Conservation (phyloP, 2,113 vertebrate species). For the Limanda limanda region DNA sequence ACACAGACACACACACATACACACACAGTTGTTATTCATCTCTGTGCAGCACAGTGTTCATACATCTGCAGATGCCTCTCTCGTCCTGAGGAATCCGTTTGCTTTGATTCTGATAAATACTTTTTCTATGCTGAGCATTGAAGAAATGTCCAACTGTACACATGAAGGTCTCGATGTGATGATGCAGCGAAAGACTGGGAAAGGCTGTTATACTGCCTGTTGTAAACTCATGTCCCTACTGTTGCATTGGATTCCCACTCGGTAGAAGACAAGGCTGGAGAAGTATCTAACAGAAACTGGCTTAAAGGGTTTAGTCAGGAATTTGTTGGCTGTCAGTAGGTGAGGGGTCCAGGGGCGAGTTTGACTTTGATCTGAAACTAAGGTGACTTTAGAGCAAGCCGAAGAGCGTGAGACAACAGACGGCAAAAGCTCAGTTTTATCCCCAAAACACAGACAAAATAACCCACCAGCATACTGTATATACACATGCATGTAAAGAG, state of each 20-base stretch:
- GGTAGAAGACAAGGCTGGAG: constrained; percentile 54
- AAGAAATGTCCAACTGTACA: constrained; percentile 1
- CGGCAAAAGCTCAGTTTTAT: constrained; percentile 22
- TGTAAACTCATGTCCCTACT: constrained; percentile 24
- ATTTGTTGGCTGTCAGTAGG: constrained; percentile 78
- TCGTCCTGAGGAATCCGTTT: not conserved
- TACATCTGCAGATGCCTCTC: not conserved
- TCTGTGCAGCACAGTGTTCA: not conserved
- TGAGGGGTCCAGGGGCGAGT: constrained; percentile 65
- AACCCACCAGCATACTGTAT: not conserved
- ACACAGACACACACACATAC: not conserved
- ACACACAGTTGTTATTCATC: constrained; percentile 14
- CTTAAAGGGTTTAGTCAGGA: constrained; percentile 76
- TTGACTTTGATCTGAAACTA: constrained; percentile 75
- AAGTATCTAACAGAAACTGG: constrained; percentile 58
- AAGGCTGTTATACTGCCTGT: constrained; percentile 28
- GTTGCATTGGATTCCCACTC: constrained; percentile 35
- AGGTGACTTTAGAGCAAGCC: constrained; percentile 53
- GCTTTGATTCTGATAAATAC: constrained; percentile 22
- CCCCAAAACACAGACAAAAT: constrained; percentile 26
- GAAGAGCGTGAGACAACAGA: constrained; percentile 55
- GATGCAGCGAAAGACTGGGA: not conserved
- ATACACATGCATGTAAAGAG: not conserved
- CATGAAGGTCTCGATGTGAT: constrained; percentile 8
- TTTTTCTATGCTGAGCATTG: not conserved